Base-by-base conservation (phyloP, 2,797 vertebrate genomes). In the Acrossocheilus wenchowensis region DNA sequence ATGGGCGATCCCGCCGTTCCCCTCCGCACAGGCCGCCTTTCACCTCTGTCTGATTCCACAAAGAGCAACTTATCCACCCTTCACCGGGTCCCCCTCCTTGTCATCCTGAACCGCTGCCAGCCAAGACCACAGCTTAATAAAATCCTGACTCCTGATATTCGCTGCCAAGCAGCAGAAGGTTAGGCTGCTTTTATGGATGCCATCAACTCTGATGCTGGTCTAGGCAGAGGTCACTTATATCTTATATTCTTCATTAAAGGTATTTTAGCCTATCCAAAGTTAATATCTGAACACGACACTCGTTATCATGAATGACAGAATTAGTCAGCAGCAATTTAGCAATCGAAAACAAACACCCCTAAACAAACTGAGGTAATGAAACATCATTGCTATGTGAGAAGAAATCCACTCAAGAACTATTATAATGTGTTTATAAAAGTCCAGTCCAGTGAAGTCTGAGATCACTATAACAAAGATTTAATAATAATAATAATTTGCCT, bases 61-160 rank as follows among this genome's bases (percentile, higher is more conserved):
- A 97, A 96, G 95, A 94, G 93, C 86, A 94, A 94, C 95, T 97
- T 97, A 96, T 97, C 95, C 95, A 91, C 90, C 90, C 90, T 94
- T 92, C 90, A 69, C 60, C 48, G 88, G 84, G 87, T 43, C 81
- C n/a, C 78, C 83, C 26, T 0, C 52, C 72, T 80, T 90, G 39
- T 93, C 94, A 92, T 94, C 94, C 92, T 94, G 95, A 96, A 94
- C 82, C 85, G 81, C 94, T 95, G 92, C 92, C 85, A 87, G 88
- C 77, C 84, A 66, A 83, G 88, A 81, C 92, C 88, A 54, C 92
- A 93, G 92, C 91, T 94, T 95, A 95, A 95, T 96, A 96, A 96
- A 91, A 91, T 90, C 87, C 91, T 82, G 85, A 91, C 87, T 90
- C 83, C 87, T 75, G 48, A 87, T 88, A 86, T 71, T 52, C 74